Conservation (phyloP, 2,797 vertebrate genomes). For the Lepus oiostolus region DNA sequence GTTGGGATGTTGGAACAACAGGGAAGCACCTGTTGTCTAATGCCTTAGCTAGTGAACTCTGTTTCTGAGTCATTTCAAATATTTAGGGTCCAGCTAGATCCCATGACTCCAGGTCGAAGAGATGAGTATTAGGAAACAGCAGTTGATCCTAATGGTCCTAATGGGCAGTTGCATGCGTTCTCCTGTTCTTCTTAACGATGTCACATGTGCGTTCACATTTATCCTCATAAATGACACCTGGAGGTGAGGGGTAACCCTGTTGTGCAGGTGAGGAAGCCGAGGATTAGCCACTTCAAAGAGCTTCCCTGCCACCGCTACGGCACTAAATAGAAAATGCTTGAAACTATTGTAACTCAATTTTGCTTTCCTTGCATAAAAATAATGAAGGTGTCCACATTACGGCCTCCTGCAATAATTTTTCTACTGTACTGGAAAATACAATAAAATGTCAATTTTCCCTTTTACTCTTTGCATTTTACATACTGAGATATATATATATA, state of each 20-base stretch:
- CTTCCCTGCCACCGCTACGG: not conserved
- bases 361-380: not conserved
- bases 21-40: not conserved
- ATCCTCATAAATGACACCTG: not conserved
- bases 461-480: conserved; percentile 19
- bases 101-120: not conserved
- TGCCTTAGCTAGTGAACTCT: not conserved
- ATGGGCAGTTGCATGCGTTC: not conserved
- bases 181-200: not conserved
- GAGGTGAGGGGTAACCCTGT: not conserved
- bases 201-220: not conserved
- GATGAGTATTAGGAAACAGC: not conserved
- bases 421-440: not conserved
- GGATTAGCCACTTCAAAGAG: not conserved
- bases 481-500: not conserved
- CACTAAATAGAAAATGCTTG: conserved; percentile 9
- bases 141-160: not conserved
- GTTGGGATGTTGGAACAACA: not conserved
- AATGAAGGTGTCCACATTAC: not conserved
- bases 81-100: not conserved
- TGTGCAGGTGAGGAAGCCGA: not conserved
- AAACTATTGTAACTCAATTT: not conserved
- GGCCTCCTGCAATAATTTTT: not conserved
- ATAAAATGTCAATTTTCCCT: not conserved
- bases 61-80: not conserved